Evolutionary conservation across 2,888 invertebrate species (phyloP).

Genomic region (Philereme transversata): DNA sequence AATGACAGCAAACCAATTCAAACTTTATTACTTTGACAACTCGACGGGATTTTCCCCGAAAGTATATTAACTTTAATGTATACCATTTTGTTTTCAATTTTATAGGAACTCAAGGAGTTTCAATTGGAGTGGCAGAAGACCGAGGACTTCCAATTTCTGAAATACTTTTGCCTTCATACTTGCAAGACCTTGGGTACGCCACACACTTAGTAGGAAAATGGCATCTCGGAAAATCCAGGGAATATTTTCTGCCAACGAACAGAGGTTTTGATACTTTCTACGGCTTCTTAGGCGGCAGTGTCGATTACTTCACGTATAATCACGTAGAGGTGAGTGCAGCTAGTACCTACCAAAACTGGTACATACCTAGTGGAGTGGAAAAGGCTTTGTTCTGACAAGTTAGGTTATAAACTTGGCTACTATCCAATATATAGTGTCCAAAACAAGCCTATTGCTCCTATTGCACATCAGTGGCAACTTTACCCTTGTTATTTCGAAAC

Average conservation of each 20-base stretch:
- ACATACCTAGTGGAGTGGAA: constrained; percentile 20
- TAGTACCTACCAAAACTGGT: constrained; percentile 19
- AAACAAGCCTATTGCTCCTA: background rate
- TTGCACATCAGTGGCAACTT: no score
- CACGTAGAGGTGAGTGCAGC: constrained; percentile 61
- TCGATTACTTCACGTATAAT: constrained; percentile 89
- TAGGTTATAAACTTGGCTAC: constrained; percentile 15
- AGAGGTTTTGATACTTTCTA: constrained; percentile 92
- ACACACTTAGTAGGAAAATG: constrained; percentile 94
- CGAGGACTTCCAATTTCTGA: constrained; percentile 88
- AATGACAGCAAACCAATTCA: constrained; percentile 34
- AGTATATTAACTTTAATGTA: background rate
- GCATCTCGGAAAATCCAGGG: constrained; percentile 91
- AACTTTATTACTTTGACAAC: constrained; percentile 14
- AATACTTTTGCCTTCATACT: constrained; percentile 87
- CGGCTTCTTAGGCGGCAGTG: constrained; percentile 91
- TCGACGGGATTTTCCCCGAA: background rate
- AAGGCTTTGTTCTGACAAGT: constrained; percentile 20
- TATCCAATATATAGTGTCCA: constrained; percentile 17
- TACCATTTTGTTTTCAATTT: constrained; percentile 15
- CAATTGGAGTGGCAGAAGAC: constrained; percentile 81
- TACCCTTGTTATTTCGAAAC: no score
- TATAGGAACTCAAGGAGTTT: constrained; percentile 55
- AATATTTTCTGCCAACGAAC: constrained; percentile 87
- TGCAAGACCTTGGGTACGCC: constrained; percentile 88